These are phyloP conservation scores for Carassius auratus DNA, from an alignment of 2,113 vertebrate species.

Conservation along the genomic window DNA sequence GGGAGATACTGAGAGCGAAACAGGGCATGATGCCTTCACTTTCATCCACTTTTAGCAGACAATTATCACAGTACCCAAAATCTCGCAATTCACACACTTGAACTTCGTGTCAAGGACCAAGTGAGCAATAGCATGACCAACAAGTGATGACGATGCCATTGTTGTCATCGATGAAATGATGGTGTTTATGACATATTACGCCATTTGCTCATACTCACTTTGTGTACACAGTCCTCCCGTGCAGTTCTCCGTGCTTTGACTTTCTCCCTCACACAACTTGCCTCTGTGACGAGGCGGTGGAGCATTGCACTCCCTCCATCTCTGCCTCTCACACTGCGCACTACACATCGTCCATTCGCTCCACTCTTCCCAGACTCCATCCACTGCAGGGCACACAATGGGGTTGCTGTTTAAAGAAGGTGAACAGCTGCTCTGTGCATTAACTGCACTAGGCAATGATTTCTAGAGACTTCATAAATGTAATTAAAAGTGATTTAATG, in stretches of 20 bases:
- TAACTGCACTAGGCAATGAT: neutral
- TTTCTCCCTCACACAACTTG: conserved; percentile 83
- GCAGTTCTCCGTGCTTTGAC: conserved; percentile 87
- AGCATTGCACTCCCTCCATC: conserved; percentile 82
- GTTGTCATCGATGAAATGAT: neutral
- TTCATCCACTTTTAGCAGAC: neutral
- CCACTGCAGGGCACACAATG: conserved; percentile 66
- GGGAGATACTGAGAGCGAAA: neutral
- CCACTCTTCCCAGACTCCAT: conserved; percentile 93
- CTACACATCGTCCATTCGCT: conserved; percentile 90
- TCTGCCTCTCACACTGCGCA: conserved; percentile 83
- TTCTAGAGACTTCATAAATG: conserved; percentile 19
- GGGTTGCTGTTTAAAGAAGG: conserved; percentile 15
- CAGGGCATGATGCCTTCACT: neutral
- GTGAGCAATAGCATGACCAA: neutral
- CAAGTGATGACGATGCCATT: neutral
- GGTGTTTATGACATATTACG: conserved; percentile 11
- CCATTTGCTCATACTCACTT: conserved; percentile 75
- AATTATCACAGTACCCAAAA: conserved; percentile 12
- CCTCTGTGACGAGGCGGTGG: conserved; percentile 84
- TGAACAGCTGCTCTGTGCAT: conserved; percentile 24
- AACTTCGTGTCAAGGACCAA: neutral
- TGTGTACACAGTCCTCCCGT: conserved; percentile 92
- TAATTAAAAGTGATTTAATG: conserved; percentile 19
- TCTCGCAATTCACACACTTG: neutral